Percentiles rank a stretch among this genome's conserved stretches.
These are phyloP conservation scores for Galago senegalensis DNA, from an alignment of 2,797 vertebrate genomes.

Conservation along the genomic window DNA sequence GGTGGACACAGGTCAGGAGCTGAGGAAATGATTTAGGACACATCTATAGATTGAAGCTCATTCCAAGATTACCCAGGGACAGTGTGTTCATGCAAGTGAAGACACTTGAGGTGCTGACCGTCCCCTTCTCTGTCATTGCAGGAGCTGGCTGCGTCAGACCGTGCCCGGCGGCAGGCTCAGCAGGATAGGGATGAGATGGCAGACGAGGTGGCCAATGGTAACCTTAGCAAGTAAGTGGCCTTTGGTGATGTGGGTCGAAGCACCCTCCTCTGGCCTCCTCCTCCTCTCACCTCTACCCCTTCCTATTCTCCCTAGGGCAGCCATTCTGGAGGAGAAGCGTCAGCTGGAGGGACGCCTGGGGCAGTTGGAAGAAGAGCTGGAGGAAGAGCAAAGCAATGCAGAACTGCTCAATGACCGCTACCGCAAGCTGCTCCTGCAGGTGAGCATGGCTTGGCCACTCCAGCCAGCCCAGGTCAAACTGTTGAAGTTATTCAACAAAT, in stretches of 20 bases:
- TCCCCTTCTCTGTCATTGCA: slow-evolving; percentile 68
- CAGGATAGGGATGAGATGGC: slow-evolving; percentile 95
- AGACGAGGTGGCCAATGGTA: slow-evolving; percentile 94
- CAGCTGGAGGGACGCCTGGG: slow-evolving; percentile 93
- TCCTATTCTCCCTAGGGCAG: slow-evolving; percentile 87
- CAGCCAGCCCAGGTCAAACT: fast-evolving
- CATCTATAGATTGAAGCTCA: background rate
- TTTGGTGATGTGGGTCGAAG: fast-evolving
- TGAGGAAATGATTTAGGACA: background rate
- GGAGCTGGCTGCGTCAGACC: slow-evolving; percentile 94
- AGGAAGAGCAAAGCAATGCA: slow-evolving; percentile 94
- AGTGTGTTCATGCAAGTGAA: too few relatives aligned
- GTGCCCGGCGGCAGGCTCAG: slow-evolving; percentile 94
- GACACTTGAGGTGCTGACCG: background rate
- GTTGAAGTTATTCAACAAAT: background rate
- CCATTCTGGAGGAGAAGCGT: slow-evolving; percentile 94
- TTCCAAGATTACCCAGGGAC: background rate
- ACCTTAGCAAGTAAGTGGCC: slow-evolving; percentile 93
- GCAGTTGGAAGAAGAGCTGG: slow-evolving; percentile 95
- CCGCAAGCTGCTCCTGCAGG: slow-evolving; percentile 94
- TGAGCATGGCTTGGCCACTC: background rate
- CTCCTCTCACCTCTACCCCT: background rate
- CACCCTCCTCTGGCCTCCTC: background rate
- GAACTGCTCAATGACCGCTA: slow-evolving; percentile 94
- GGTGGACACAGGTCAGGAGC: background rate